Percentiles rank a stretch among this genome's conserved stretches.
Evolutionary conservation across 2,888 invertebrate genomes (phyloP).

Genomic region (Amphipyra tragopoginis): DNA sequence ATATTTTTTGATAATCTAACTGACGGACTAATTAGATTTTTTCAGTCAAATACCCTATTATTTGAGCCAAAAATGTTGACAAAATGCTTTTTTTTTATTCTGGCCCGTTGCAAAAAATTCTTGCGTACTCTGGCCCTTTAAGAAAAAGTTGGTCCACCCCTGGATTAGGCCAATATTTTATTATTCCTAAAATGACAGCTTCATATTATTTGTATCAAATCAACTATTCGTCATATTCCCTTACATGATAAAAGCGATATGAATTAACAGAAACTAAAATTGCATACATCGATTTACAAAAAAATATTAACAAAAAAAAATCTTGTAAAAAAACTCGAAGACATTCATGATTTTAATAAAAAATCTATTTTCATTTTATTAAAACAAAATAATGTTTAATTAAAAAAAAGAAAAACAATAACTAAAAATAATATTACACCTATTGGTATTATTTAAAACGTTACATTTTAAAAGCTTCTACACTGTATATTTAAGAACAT

Average conservation of each 20-base stretch:
- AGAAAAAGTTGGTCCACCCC: no score
- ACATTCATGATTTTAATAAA: background rate
- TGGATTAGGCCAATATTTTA: no score
- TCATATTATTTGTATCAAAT: background rate
- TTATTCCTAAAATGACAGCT: no score
- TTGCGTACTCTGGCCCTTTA: no score
- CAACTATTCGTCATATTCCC: background rate
- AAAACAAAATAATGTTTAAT: slow-evolving; percentile 6
- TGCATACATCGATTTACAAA: background rate
- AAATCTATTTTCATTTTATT: slow-evolving; percentile 7
- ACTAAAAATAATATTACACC: slow-evolving; percentile 20
- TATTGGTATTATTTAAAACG: slow-evolving; percentile 37
- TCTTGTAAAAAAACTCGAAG: no score
- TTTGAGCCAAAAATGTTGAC: no score
- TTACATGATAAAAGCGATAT: slow-evolving; percentile 2
- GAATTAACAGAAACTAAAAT: slow-evolving; percentile 1
- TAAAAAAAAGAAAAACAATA: slow-evolving; percentile 16
- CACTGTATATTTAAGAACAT: slow-evolving; percentile 6
- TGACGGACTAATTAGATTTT: no score
- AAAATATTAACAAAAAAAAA: background rate
- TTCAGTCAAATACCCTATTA: no score
- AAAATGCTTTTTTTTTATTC: no score
- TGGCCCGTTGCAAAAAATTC: no score
- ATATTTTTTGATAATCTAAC: no score
- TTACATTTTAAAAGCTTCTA: slow-evolving; percentile 22